These are phyloP conservation scores for Xenopus borealis DNA, from an alignment of 2,113 vertebrate genomes.

Conservation along the genomic window DNA sequence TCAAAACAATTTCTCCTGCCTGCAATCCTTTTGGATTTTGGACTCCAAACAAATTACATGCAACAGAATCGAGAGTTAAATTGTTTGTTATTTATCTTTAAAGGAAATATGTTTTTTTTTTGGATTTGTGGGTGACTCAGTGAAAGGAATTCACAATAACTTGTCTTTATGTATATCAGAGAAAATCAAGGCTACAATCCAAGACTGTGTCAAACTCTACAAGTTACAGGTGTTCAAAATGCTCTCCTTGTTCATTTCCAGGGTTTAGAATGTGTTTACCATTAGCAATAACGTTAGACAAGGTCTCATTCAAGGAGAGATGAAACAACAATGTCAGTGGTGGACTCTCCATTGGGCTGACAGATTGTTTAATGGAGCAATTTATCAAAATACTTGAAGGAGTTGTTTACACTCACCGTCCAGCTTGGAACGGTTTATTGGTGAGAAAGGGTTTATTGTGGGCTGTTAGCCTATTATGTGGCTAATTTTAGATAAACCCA, in stretches of 20 bases:
- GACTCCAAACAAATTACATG: too few species aligned
- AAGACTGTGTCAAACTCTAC: not conserved
- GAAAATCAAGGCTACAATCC: not conserved
- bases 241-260: not conserved
- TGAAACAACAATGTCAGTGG: conserved; percentile 16
- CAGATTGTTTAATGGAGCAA: conserved; percentile 2
- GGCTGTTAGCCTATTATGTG: conserved; percentile 58
- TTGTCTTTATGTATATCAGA: too few species aligned
- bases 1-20: too few species aligned
- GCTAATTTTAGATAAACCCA: conserved; percentile 66
- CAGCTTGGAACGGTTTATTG: conserved; percentile 43
- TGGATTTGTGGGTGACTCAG: too few species aligned
- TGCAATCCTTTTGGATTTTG: too few species aligned
- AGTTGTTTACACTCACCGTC: conserved; percentile 50
- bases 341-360: conserved; percentile 3
- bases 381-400: conserved; percentile 49
- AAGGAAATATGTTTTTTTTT: too few species aligned
- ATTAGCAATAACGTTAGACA: conserved; percentile 24
- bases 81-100: too few species aligned
- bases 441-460: conserved; percentile 52
- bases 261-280: conserved; percentile 10
- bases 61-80: too few species aligned
- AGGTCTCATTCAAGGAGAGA: conserved; percentile 3
- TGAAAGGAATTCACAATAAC: too few species aligned
- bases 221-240: conserved; percentile 13